phyloP scores from a whole-genome alignment of 2,888 invertebrate genomes.

The Sycophila texana region DNA sequence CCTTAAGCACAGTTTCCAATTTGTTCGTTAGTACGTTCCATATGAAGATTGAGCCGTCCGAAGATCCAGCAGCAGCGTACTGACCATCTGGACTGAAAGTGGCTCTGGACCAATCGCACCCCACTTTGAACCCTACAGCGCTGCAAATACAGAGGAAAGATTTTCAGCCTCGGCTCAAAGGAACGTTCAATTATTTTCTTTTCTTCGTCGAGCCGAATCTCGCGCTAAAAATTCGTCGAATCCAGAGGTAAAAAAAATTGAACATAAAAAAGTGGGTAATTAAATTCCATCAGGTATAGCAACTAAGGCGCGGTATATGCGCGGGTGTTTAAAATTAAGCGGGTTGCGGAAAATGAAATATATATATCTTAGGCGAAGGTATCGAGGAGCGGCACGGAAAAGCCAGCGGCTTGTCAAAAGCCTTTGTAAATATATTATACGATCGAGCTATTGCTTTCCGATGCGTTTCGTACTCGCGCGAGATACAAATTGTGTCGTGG shows the following conservation, averaged over 20 bases:
- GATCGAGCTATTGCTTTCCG: slow-evolving; percentile 36
- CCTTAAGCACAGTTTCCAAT: slow-evolving; percentile 87
- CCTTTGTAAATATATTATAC: slow-evolving; percentile 20
- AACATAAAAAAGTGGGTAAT: not conserved
- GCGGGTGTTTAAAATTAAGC: not conserved
- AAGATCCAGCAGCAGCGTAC: slow-evolving; percentile 93
- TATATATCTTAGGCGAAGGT: not conserved
- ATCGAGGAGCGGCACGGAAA: not conserved
- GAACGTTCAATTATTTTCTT: too few relatives aligned
- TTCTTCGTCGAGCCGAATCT: too few relatives aligned
- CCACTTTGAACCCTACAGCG: slow-evolving; percentile 95
- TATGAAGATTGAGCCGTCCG: slow-evolving; percentile 93
- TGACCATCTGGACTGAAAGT: slow-evolving; percentile 94
- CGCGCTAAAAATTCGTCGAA: too few relatives aligned
- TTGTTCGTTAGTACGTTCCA: slow-evolving; percentile 90
- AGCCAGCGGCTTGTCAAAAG: too few relatives aligned
- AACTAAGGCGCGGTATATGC: too few relatives aligned
- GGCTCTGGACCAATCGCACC: slow-evolving; percentile 95
- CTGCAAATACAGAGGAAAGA: slow-evolving; percentile 77
- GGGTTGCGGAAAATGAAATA: not conserved
- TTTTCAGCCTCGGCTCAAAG: not conserved
- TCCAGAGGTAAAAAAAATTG: not conserved
- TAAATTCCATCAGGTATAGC: too few relatives aligned
- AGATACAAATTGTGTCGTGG: slow-evolving; percentile 35
- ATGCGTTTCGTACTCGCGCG: slow-evolving; percentile 1